Evolutionary conservation across 37 sponge, comb jelly and placozoan species (phyloP), one percentile per base, ranked within the genome.

Genomic region (Aplysina aerophoba): DNA sequence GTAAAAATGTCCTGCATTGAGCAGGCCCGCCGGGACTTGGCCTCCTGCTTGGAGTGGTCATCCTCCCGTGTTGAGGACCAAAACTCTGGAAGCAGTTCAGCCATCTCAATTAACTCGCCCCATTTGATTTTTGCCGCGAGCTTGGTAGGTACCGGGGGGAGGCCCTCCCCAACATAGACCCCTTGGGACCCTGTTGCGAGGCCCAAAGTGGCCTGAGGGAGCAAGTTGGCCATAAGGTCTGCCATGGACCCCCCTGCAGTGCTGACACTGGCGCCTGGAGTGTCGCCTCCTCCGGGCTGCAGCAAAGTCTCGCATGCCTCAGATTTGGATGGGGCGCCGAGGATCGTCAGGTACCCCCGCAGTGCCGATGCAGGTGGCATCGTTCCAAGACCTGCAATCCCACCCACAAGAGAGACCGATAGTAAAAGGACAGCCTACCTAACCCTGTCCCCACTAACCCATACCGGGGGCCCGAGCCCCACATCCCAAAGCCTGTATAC

Each of bases 1-100:
- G 90, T 89, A 65, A 81, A 61, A 6, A 89, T 33, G 56, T 89
- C 90, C 5, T 71, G 80, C 11, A 89, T 79, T 11, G 54, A 56
- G 14, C 41, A 44, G 8, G 50, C 50, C 50, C 50, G 50, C 50
- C 50, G 50, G 50, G 50, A 44, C 50, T 8, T 44, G 50, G 50
- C 63, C 12, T 44, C 50, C 50, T 3, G 8, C 50, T 44, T 44
- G 50, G 4, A 5, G 4, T 4, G 4, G 63, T 62, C 63, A 2
- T 62, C 63, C 11, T 22, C 25, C 63, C 27, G 4, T 3, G 63
- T 2, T 5, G 11, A 4, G 25, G 63, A 2, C 63, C 63, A 62
- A 11, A 62, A 62, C 63, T 62, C 63, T 13, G 63, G 63, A 2
- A 62, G 63, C 4, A 62, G 27, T 14, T 62, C 63, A 5, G 63